These are phyloP conservation scores for Dugesia japonica DNA, from an alignment of 2,888 invertebrate species.

Conservation along the genomic window DNA sequence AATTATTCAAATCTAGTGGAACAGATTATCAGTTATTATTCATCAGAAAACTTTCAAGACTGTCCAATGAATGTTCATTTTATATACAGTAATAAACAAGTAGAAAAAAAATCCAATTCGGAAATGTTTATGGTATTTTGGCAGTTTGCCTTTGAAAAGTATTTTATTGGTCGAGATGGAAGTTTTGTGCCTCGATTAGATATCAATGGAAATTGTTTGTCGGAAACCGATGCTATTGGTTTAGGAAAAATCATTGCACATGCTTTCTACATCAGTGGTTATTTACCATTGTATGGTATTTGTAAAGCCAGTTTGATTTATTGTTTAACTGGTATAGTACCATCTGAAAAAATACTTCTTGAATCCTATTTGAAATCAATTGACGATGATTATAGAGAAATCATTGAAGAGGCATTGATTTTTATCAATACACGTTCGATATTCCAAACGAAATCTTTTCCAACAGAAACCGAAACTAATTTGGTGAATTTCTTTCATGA, in stretches of 20 bases:
- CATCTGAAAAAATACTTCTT: not conserved
- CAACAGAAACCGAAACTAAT: not conserved
- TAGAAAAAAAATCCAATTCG: not conserved
- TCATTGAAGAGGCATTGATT: not conserved
- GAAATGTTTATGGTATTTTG: conserved; percentile 7
- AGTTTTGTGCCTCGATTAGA: not conserved
- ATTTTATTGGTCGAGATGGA: not conserved
- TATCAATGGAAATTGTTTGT: not conserved
- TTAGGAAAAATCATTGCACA: conserved; percentile 3
- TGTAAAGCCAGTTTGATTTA: not conserved
- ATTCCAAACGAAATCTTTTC: not conserved
- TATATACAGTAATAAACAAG: not conserved
- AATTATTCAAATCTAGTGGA: not conserved
- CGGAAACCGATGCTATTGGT: not conserved
- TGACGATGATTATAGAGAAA: not conserved
- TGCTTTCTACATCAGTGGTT: not conserved
- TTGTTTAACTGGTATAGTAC: not conserved
- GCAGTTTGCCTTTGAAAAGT: conserved; percentile 3
- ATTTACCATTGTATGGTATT: not conserved
- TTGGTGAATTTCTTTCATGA: conserved; percentile 6
- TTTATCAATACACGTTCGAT: not conserved
- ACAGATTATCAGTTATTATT: conserved; percentile 5
- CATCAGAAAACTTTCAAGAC: not conserved
- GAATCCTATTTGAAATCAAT: conserved; percentile 2
- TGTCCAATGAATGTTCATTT: conserved; percentile 20